Evolutionary conservation across 2,113 vertebrate genomes (phyloP), one percentile per base, ranked within the genome.

Genomic region (Oreotrochilus melanogaster): DNA sequence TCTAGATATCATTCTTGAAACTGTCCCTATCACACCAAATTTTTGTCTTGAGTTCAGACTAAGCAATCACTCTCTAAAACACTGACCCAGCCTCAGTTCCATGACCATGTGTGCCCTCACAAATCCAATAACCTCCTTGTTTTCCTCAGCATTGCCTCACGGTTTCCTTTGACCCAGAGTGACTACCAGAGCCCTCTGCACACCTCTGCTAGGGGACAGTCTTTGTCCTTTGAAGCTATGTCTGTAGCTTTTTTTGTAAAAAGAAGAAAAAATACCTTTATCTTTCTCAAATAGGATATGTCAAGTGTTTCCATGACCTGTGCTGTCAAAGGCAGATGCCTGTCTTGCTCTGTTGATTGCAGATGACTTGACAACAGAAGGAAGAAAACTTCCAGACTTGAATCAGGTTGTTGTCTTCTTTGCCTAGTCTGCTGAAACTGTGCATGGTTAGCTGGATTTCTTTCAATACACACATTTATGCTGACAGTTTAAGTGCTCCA

Each of bases 191-290:
- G 22, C 14, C 7, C 72, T 50, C 51, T 71, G 27, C 13, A 27
- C 31, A 62, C 10, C 56, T 82, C 33, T 82, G 6, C 8, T 9
- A 25, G 23, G 14, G 27, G 27, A 30, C 22, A n/a, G 14, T 14
- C 17, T 70, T 64, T 1, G 1, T 11, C 19, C 19, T 73, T 39
- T 1, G 2, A 88, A 88, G 14, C 8, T 42, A 9, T 2, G 1
- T 39, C 56, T 81, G 60, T n/a, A 53, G 14, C 10, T 69, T 69
- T 66, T 30, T 62, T 62, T n/a, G 3, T n/a, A 35, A 88, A 71
- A 50, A 72, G 13, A 9, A 54, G 45, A 66, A 76, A 31, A 17
- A 15, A 3, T 39, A 39, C 39, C 39, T 39, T 39, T 7, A 5
- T 14, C 13, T 72, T 94, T 76, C 48, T 47, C 22, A 56, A 37